A percentile compares a stretch with the other conserved stretches of the same genome.
These are phyloP conservation scores for Stegodyphus dumicola DNA, from an alignment of 1,140 invertebrate species.

Conservation along the genomic window DNA sequence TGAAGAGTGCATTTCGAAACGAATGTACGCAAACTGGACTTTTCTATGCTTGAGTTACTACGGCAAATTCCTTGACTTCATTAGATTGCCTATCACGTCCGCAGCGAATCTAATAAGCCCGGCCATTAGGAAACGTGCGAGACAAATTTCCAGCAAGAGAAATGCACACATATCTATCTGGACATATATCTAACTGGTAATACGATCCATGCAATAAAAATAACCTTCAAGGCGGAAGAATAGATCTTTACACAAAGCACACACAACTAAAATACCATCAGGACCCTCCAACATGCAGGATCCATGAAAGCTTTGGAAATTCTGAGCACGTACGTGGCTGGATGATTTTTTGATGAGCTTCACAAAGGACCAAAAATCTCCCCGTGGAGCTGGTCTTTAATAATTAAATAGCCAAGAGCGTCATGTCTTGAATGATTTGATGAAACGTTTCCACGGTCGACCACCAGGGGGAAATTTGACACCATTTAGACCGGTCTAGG, in stretches of 20 bases:
- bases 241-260: background rate
- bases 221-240: background rate
- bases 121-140: too few species aligned
- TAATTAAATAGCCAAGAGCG: conserved; percentile 41
- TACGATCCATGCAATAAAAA: too few species aligned
- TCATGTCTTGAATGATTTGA: conserved; percentile 38
- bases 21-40: too few species aligned
- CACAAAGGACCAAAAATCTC: conserved; percentile 24
- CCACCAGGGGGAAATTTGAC: conserved; percentile 34
- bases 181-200: too few species aligned
- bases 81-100: too few species aligned
- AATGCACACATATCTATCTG: too few species aligned
- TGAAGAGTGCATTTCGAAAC: too few species aligned
- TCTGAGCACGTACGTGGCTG: conserved; percentile 10
- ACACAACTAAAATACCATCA: conserved; percentile 11
- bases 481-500: conserved; percentile 1
- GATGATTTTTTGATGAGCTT: conserved; percentile 44
- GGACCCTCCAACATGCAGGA: background rate
- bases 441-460: conserved; percentile 32
- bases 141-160: too few species aligned
- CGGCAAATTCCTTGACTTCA: too few species aligned
- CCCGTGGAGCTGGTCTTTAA: conserved; percentile 12
- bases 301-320: conserved; percentile 5
- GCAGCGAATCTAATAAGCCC: too few species aligned
- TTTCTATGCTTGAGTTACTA: too few species aligned